These are phyloP conservation scores for Coranthus polyacanthus DNA, from an alignment of 2,797 vertebrate species.

Conservation along the genomic window DNA sequence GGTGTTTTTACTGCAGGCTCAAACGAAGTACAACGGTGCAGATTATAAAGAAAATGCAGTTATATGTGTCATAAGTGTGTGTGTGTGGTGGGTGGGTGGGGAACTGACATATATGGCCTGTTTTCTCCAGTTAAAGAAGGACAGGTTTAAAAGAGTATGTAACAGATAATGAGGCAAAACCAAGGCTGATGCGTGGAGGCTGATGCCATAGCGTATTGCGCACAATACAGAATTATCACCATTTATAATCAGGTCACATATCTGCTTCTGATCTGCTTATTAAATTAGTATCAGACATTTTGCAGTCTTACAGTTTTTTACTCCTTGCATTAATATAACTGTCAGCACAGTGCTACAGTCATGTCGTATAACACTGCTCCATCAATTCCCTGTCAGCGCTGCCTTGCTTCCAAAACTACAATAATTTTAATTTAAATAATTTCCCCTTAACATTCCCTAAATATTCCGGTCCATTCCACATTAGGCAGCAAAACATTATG, in stretches of 20 bases:
- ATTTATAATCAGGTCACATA: conserved; percentile 1
- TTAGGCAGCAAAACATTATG: conserved; percentile 38
- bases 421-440: conserved; percentile 39
- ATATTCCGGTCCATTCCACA: conserved; percentile 47
- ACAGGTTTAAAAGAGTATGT: no score
- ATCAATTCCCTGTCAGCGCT: conserved; percentile 21
- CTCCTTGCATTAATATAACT: conserved; percentile 39
- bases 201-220: no score
- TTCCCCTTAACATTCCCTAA: conserved; percentile 37
- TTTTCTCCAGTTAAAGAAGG: no score
- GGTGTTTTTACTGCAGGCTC: conserved; percentile 23
- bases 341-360: conserved; percentile 28
- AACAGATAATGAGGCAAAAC: no score
- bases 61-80: no score
- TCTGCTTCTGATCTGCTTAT: conserved; percentile 11
- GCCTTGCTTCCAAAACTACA: conserved; percentile 37
- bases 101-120: no score
- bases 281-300: conserved; percentile 34
- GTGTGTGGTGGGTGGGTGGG: no score
- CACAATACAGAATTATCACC: no score
- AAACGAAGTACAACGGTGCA: conserved; percentile 15
- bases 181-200: no score
- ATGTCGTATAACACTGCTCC: conserved; percentile 24
- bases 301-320: conserved; percentile 36
- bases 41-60: conserved; percentile 7